phyloP scores from a whole-genome alignment of 2,888 invertebrate genomes.

The Polia nebulosa region DNA sequence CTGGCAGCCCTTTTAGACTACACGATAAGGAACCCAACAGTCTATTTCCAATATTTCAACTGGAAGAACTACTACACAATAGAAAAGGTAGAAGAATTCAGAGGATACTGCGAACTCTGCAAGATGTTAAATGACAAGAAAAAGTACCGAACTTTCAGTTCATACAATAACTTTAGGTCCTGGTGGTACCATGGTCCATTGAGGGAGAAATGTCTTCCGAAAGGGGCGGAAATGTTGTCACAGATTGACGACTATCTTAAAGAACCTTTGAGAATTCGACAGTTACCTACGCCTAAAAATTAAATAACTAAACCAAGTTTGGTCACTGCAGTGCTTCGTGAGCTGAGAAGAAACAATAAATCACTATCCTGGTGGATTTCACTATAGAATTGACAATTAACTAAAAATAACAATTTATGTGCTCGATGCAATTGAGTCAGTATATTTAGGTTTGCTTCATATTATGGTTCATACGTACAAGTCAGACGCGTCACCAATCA shows the following conservation, averaged over 20 bases:
- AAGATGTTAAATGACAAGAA: conserved; percentile 72
- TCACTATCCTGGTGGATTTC: not conserved
- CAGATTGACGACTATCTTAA: conserved; percentile 70
- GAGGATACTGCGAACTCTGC: conserved; percentile 81
- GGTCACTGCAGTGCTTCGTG: not conserved
- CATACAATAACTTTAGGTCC: conserved; percentile 74
- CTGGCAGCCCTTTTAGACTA: conserved; percentile 74
- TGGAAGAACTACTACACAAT: conserved; percentile 81
- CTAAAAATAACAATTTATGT: too few species aligned
- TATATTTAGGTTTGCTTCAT: too few species aligned
- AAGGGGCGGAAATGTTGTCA: conserved; percentile 67
- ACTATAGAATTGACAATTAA: not conserved
- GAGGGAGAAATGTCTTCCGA: conserved; percentile 69
- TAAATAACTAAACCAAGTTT: not conserved
- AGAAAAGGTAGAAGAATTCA: conserved; percentile 62
- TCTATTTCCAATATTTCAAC: conserved; percentile 74
- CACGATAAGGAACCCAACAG: conserved; percentile 69
- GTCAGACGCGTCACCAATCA: too few species aligned
- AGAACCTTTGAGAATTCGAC: not conserved
- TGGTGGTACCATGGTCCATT: conserved; percentile 81
- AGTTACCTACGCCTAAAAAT: not conserved
- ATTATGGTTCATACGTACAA: too few species aligned
- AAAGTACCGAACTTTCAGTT: conserved; percentile 57
- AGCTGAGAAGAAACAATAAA: not conserved
- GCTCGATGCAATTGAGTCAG: too few species aligned